A percentile compares a stretch with the other conserved stretches of the same genome.
Evolutionary conservation across 2,797 vertebrate genomes (phyloP).

Genomic region (Oreochromis grahami): DNA sequence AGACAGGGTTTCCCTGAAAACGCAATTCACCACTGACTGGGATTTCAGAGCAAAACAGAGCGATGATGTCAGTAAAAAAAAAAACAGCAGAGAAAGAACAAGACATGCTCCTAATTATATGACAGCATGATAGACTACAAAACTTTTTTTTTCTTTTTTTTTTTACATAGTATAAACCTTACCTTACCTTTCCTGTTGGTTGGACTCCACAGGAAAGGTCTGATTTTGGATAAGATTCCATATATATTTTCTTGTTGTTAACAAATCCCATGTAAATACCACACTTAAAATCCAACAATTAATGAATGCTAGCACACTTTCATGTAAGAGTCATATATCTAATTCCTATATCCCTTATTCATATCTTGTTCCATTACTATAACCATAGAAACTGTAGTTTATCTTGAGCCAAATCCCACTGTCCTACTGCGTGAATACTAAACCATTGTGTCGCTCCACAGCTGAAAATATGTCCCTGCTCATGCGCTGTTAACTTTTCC

Average conservation of each 20-base stretch:
- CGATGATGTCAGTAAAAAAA: conserved; percentile 36
- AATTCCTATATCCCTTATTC: not conserved
- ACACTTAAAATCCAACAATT: not conserved
- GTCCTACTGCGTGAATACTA: not conserved
- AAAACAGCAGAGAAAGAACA: not conserved
- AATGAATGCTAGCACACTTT: not conserved
- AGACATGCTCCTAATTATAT: conserved; percentile 37
- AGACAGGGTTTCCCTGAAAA: conserved; percentile 41
- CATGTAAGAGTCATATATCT: not conserved
- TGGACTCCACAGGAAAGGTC: not conserved
- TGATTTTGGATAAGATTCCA: not conserved
- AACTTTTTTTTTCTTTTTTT: not conserved
- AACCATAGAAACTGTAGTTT: not conserved
- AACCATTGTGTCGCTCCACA: not conserved
- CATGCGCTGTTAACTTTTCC: not conserved
- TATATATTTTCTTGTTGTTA: not conserved
- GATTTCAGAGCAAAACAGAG: conserved; percentile 51
- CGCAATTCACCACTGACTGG: conserved; percentile 1
- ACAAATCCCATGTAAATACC: not conserved
- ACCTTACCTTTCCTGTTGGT: no score
- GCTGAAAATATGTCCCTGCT: not conserved
- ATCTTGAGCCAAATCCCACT: not conserved
- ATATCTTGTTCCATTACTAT: not conserved
- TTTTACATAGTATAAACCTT: not conserved
- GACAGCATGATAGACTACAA: conserved; percentile 14